Evolutionary conservation across 1,140 invertebrate species (phyloP).

Genomic region (Tetraneura akinire): DNA sequence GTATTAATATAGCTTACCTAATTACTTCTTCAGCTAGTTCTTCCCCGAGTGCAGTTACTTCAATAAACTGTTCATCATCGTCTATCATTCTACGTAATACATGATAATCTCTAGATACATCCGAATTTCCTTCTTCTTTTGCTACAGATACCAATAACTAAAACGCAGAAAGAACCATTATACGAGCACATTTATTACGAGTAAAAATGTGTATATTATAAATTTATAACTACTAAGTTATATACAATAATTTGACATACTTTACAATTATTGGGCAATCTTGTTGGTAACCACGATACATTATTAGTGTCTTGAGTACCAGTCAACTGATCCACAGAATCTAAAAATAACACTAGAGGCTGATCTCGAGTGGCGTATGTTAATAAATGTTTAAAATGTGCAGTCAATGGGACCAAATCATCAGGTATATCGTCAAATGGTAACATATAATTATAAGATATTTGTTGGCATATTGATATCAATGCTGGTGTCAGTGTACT

Average conservation of each 20-base stretch:
- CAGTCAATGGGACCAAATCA: constrained; percentile 91
- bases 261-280: constrained; percentile 87
- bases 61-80: constrained; percentile 86
- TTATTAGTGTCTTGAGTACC: constrained; percentile 92
- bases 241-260: constrained; percentile 60
- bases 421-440: constrained; percentile 92
- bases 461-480: constrained; percentile 94
- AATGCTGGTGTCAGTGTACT: constrained; percentile 91
- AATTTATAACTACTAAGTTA: too few species aligned
- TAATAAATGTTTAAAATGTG: constrained; percentile 92
- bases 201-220: too few species aligned
- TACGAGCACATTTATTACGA: too few species aligned
- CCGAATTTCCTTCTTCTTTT: constrained; percentile 81
- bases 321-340: constrained; percentile 94
- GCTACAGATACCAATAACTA: constrained; percentile 89
- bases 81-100: constrained; percentile 87
- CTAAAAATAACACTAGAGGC: constrained; percentile 83
- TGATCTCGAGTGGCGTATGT: constrained; percentile 78
- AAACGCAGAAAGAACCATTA: not conserved
- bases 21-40: constrained; percentile 92
- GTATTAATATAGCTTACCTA: constrained; percentile 66
- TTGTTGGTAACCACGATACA: constrained; percentile 92
- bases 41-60: constrained; percentile 86
- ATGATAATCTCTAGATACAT: constrained; percentile 83
- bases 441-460: constrained; percentile 92